phyloP scores from a whole-genome alignment of 1,140 invertebrate species.

The Cotesia glomerata region DNA sequence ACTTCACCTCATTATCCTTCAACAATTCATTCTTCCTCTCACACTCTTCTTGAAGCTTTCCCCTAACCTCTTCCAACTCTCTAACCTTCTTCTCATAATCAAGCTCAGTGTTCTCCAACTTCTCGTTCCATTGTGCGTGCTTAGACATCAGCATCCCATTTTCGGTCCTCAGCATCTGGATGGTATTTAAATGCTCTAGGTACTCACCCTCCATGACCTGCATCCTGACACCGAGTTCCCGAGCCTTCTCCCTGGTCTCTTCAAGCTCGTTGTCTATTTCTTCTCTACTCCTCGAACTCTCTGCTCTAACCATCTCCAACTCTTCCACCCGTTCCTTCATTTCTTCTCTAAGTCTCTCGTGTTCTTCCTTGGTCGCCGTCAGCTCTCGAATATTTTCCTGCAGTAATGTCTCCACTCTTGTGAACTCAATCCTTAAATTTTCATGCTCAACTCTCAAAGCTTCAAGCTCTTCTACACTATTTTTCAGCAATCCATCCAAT shows the following conservation, averaged over 20 bases:
- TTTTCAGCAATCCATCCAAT: neutral
- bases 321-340: conserved; percentile 50
- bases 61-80: neutral
- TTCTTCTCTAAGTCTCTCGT: neutral
- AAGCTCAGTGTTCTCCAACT: conserved; percentile 54
- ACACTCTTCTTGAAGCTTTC: conserved; percentile 49
- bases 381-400: neutral
- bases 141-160: conserved; percentile 53
- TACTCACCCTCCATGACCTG: conserved; percentile 60
- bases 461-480: neutral
- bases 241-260: conserved; percentile 50
- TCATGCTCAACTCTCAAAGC: neutral
- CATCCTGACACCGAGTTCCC: conserved; percentile 56
- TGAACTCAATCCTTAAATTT: neutral
- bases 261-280: conserved; percentile 28
- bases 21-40: conserved; percentile 25
- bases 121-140: conserved; percentile 53
- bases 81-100: conserved; percentile 45
- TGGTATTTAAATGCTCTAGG: conserved; percentile 50
- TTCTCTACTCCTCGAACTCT: neutral
- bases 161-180: conserved; percentile 51
- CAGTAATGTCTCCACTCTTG: neutral
- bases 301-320: conserved; percentile 54
- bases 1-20: too few species aligned
- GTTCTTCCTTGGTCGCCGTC: neutral